phyloP scores from a whole-genome alignment of 1,140 invertebrate genomes.

The Steinernema khuongi region DNA sequence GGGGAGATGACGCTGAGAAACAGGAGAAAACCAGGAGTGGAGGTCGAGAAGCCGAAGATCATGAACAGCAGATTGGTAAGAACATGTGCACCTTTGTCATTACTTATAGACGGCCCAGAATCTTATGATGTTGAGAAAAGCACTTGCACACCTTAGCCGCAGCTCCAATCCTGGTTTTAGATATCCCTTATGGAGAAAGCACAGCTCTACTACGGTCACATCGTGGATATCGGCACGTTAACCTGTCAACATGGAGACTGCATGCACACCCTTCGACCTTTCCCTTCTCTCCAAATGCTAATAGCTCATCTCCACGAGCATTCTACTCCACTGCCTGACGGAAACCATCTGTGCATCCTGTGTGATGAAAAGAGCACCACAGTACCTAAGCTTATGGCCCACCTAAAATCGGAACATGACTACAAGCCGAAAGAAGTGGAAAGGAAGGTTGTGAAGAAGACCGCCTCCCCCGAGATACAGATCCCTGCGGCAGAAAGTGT shows the following conservation, averaged over 20 bases:
- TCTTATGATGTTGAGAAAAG: neutral
- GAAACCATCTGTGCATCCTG: neutral
- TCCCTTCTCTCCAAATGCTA: neutral
- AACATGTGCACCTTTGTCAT: too few relatives aligned
- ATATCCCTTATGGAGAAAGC: neutral
- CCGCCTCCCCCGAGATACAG: neutral
- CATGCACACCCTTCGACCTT: neutral
- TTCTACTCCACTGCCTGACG: neutral
- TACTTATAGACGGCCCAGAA: too few relatives aligned
- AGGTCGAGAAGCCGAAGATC: neutral
- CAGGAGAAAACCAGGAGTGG: neutral
- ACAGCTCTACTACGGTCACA: neutral
- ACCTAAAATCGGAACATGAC: neutral
- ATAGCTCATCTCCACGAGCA: neutral
- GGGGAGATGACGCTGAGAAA: neutral
- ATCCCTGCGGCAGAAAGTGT: neutral
- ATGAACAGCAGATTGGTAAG: neutral
- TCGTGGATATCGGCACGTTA: neutral
- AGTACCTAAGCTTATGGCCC: neutral
- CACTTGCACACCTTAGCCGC: neutral
- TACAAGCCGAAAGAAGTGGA: neutral
- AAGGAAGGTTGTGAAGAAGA: neutral
- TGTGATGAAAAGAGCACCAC: neutral
- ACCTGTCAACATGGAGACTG: neutral
- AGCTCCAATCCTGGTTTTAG: neutral